Evolutionary conservation across 2,888 invertebrate genomes (phyloP), one percentile per base, ranked within the genome.

Genomic region (Leptopilina syphax): DNA sequence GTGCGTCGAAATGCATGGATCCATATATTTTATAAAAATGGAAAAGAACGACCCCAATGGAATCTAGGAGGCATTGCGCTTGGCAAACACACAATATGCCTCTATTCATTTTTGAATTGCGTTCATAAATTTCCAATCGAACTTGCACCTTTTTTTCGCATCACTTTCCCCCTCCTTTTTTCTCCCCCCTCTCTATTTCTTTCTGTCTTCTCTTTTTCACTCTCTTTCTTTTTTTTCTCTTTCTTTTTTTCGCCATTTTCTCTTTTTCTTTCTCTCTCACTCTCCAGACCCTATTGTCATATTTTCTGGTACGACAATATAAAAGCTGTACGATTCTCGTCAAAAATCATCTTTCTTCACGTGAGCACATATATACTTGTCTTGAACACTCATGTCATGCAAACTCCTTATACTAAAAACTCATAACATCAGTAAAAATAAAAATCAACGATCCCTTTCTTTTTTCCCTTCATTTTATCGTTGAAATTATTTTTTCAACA

Each of bases 41-140:
- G 70, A 70, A 70, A 13, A 73, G 34, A 34, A 34, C 50, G 8
- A 8, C 24, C 12, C 50, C 47, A 9, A 47, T 24, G 54, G 57
- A n/a, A 13, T 27, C n/a, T 34, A 57, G 34, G 8, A 13, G 34
- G 70, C 47, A 68, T 18, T 18, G 68, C 50, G 18, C 44, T 47
- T 68, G 18, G 9, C 57, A 13, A 10, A 57, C 34, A 54, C 34
- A 73, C 34, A 73, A 57, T 73, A 68, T 57, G 34, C 34, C 9
- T 44, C 44, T 44, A 73, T 73, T 57, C 34, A 73, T 41, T 54
- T 73, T 73, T 41, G 27, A 57, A 57, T 73, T 34, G 57, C 34
- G 5, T 27, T 73, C 41, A 73, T 73, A 57, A 73, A 73, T 73
- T 73, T 60, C 10, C 57, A 57, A 73, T 57, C 57, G 57, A 73